Base-by-base conservation (phyloP, 2,797 vertebrate genomes). In the Aselliscus stoliczkanus region DNA sequence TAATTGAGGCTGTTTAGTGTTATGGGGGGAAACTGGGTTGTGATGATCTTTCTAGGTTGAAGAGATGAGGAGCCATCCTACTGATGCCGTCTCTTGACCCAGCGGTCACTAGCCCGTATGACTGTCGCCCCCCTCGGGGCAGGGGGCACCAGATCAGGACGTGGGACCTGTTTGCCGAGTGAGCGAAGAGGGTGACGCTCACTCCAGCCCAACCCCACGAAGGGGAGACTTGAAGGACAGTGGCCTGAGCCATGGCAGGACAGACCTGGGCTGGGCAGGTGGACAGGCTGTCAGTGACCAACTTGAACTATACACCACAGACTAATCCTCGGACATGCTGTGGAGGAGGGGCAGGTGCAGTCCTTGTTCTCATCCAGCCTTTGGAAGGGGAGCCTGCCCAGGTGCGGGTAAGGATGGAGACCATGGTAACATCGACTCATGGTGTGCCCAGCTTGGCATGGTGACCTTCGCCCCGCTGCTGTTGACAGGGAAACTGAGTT, bases 381-480 rank as follows among this genome's bases (percentile, higher is more conserved):
- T 37, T 31, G 27, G 13, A 52, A 50, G 65, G 42, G 67, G 31
- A 52, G 20, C 23, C 9, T 17, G 47, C 47, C 47, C 12, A 5
- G 27, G 29, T 5, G n/a, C 25, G 23, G n/a, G 4, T 2, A 18
- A 27, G 0, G 5, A 50, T 2, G 27, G 93, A 72, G 44, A 29
- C 12, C 17, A 37, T 1, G 27, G 34, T 13, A 14, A 2, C 1
- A 6, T 1, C 14, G 50, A 15, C 31, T 62, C 50, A 1, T 37
- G 0, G 4, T 0, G 25, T 6, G 2, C 13, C 4, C 9, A 1
- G 2, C 4, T 25, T 7, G 2, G 31, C 18, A 1, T 2, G 3
- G 5, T 0, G 7, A 31, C 27, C 34, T 70, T 27, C 4, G 69
- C n/a, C 92, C 67, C 1, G 2, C 5, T 7, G 58, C 18, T 44